Evolutionary conservation across 1,140 invertebrate genomes (phyloP), one percentile per base, ranked within the genome.

Genomic region (Armadillidium nasatum): DNA sequence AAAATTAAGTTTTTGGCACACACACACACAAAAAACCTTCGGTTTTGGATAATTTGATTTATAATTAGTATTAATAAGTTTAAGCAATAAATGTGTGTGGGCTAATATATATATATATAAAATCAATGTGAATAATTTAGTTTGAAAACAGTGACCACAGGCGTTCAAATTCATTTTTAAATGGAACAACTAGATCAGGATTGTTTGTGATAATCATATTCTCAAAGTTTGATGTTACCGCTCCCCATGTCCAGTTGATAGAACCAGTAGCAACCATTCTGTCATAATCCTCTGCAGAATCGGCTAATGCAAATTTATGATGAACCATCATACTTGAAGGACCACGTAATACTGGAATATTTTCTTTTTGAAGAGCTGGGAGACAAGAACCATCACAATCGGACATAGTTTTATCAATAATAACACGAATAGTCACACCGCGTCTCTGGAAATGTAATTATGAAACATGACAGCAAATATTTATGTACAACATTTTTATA

Each of bases 271-370:
- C 50, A 60, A 60, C 50, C 50, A 60, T 60, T 60, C 50, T 19
- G 19, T 19, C 19, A 7, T 7, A 13, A 60, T 60, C 50, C 11
- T 60, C 50, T 60, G 50, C 19, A 60, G 50, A 15, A 19, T 60
- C 50, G 19, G 50, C 19, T 19, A 60, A 19, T 19, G 50, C 50
- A 60, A 60, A 60, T 60, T 60, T 60, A 19, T 60, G 50, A 60
- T 60, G 50, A 60, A 60, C 50, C 50, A 60, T 60, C 50, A 60
- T 60, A 60, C 19, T 60, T 60, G 50, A 60, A 60, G 50, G 50
- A 15, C 50, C 50, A 19, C 50, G 50, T 60, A 60, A 19, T 13
- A 60, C 50, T 15, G 50, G 50, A 60, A 60, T 60, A 19, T 60
- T 60, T 19, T 13, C 50, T 60, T 7, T 60, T 19, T 60, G 50